Evolutionary conservation across 2,888 invertebrate genomes (phyloP), one percentile per base, ranked within the genome.

Genomic region (Thecophora atra): DNA sequence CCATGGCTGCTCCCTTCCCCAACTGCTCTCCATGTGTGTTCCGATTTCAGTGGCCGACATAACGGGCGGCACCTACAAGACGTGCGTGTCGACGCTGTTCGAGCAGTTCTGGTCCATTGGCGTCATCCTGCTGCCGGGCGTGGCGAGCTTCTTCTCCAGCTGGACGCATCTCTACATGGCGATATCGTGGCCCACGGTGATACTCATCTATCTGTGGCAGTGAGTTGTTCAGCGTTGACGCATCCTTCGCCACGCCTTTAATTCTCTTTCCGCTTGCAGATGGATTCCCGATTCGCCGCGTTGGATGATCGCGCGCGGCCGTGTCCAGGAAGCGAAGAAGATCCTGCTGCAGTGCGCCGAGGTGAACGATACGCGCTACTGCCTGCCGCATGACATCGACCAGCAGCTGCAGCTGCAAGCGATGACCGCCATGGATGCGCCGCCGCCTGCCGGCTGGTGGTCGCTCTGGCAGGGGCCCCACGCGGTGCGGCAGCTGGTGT

Each of bases 71-170:
- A 86, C 83, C 24, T 84, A 85, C 75, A 83, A 83, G 71, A 86
- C 84, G 2, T 84, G 85, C 51, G 83, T 86, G 1, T 81, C 83
- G 15, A 85, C 86, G 2, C 80, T 87, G 11, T 88, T 87, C 75
- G 88, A 88, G 75, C 85, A 86, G 72, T 87, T 88, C 77, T 88
- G 88, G 88, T 88, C 88, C 17, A 81, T 88, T 76, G 88, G 88
- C 19, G 87, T 88, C n/a, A 87, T 88, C 77, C 77, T 87, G 77
- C 77, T 88, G 73, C 87, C 88, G 3, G 84, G 84, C 2, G 81
- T 88, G 5, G 86, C 87, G n/a, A 86, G 86, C 73, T 84, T 86
- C 73, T 86, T 86, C 77, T 80, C 82, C 28, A 87, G 86, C 74
- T 88, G 88, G 88, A 82, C 84, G 0, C 83, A 87, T 75, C 82